phyloP scores from a whole-genome alignment of 2,888 invertebrate genomes.

The Pachycephus smyrnensis region DNA sequence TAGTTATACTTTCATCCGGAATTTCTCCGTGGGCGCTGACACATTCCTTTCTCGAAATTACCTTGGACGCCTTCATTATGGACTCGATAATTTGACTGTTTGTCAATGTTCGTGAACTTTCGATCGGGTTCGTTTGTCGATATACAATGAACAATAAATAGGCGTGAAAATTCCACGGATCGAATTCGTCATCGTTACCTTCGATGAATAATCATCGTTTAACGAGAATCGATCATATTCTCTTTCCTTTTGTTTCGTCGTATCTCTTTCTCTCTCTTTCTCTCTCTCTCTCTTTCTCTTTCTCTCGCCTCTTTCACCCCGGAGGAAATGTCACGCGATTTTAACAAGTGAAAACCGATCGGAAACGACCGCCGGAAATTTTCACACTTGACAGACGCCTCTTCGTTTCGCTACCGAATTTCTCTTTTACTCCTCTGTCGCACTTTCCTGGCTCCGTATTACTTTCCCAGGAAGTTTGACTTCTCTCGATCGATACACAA shows the following conservation, averaged over 20 bases:
- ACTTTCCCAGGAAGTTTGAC: too few species aligned
- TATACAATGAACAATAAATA: constrained; percentile 8
- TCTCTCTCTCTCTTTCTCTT: neutral
- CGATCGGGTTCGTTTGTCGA: constrained; percentile 8
- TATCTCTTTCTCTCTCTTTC: neutral
- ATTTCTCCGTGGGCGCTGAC: constrained; percentile 34
- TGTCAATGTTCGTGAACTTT: constrained; percentile 14
- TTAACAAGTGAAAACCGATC: too few species aligned
- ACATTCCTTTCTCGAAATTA: constrained; percentile 38
- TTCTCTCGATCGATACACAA: too few species aligned
- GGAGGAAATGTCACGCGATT: too few species aligned
- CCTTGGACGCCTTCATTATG: constrained; percentile 26
- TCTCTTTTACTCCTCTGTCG: too few species aligned
- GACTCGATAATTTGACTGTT: constrained; percentile 40
- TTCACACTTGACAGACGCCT: neutral
- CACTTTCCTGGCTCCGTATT: too few species aligned
- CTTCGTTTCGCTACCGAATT: neutral
- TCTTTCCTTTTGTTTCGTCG: neutral
- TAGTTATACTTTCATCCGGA: constrained; percentile 41
- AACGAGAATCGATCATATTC: neutral
- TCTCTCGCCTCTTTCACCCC: too few species aligned
- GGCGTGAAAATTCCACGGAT: neutral
- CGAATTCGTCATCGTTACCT: neutral
- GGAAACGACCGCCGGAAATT: neutral
- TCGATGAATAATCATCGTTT: neutral